Conservation (phyloP, 2,888 invertebrate genomes). For the Fragum fragum region DNA sequence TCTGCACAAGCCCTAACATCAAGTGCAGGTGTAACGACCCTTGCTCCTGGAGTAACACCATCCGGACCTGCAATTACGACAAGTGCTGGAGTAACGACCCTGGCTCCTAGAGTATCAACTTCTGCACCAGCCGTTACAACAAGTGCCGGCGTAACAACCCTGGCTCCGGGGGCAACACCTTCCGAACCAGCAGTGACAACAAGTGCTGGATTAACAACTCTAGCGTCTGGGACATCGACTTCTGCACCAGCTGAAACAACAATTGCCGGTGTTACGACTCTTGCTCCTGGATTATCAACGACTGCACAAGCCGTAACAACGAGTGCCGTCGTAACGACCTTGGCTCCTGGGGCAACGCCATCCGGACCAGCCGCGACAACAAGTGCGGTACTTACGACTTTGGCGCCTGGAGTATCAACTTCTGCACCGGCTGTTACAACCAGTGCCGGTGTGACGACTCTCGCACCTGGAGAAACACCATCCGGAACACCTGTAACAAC, state of each 20-base stretch:
- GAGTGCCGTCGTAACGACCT: background rate
- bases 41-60: background rate
- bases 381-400: background rate
- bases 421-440: background rate
- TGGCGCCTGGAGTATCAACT: background rate
- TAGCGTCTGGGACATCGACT: background rate
- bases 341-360: background rate
- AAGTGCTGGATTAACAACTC: background rate
- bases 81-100: background rate
- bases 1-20: background rate
- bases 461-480: background rate
- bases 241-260: background rate
- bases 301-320: background rate
- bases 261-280: background rate
- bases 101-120: background rate
- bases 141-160: background rate
- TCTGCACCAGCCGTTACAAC: background rate
- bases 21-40: conserved; percentile 4
- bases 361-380: background rate
- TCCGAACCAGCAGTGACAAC: background rate
- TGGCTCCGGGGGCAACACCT: background rate
- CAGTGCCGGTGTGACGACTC: background rate
- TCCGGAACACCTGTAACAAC: background rate
- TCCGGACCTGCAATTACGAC: background rate
- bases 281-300: background rate